Evolutionary conservation across 2,888 invertebrate species (phyloP).

Genomic region (Mongoloraphidia duomilia): DNA sequence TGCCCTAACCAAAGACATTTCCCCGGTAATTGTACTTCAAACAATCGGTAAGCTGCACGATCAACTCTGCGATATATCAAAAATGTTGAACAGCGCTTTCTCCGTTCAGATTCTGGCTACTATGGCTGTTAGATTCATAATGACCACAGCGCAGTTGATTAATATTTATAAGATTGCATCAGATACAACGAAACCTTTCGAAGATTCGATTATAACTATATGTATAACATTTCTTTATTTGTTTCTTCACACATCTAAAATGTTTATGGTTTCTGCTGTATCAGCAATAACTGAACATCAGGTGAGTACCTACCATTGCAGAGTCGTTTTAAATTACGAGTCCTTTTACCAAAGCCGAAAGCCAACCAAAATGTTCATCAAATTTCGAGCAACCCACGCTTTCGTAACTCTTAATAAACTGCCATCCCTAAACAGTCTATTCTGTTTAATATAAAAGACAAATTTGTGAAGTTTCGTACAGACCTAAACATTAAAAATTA

Average conservation of each 20-base stretch:
- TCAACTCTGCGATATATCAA: constrained; percentile 12
- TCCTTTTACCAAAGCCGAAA: too few relatives aligned
- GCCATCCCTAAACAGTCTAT: too few relatives aligned
- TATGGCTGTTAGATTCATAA: constrained; percentile 14
- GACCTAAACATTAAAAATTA: too few relatives aligned
- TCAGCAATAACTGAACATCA: background rate
- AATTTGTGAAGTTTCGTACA: too few relatives aligned
- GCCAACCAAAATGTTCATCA: too few relatives aligned
- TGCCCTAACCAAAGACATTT: background rate
- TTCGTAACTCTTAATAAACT: too few relatives aligned
- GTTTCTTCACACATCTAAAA: constrained; percentile 14
- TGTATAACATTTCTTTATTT: constrained; percentile 12
- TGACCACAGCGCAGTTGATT: constrained; percentile 16
- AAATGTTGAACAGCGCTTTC: constrained; percentile 14
- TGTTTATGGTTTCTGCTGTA: background rate
- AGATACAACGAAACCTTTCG: constrained; percentile 5
- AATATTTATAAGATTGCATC: constrained; percentile 14
- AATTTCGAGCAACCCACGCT: too few relatives aligned
- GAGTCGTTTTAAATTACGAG: too few relatives aligned
- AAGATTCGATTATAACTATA: constrained; percentile 8
- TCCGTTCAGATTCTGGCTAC: constrained; percentile 14
- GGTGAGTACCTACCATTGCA: background rate
- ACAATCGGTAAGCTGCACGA: constrained; percentile 14
- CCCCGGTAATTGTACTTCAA: constrained; percentile 3
- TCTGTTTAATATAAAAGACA: too few relatives aligned